Conservation (phyloP, 2,888 invertebrate species). For the Himalopsyche japonica region DNA sequence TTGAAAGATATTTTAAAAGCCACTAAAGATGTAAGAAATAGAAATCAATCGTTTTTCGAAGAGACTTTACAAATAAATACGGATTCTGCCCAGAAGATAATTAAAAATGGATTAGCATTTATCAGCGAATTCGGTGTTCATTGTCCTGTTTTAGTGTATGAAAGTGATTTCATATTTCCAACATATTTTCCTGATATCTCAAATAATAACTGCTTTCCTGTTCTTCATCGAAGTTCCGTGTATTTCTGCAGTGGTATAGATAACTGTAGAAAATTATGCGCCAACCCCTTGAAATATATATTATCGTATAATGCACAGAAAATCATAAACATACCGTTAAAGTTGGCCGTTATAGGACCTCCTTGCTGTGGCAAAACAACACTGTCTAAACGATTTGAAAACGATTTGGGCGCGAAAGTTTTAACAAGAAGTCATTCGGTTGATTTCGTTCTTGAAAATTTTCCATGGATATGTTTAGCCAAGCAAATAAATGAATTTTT, state of each 20-base stretch:
- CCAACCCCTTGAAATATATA: slow-evolving; percentile 62
- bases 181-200: slow-evolving; percentile 54
- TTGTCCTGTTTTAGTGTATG: slow-evolving; percentile 66
- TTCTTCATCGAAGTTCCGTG: slow-evolving; percentile 62
- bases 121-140: slow-evolving; percentile 65
- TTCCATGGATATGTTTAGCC: slow-evolving; percentile 59
- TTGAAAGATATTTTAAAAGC: slow-evolving; percentile 3
- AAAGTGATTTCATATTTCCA: slow-evolving; percentile 55
- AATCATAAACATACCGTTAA: slow-evolving; percentile 58
- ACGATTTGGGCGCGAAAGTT: slow-evolving; percentile 58
- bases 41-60: slow-evolving; percentile 61
- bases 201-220: slow-evolving; percentile 55
- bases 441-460: slow-evolving; percentile 54
- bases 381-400: slow-evolving; percentile 59
- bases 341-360: slow-evolving; percentile 63
- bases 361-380: slow-evolving; percentile 66
- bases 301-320: slow-evolving; percentile 48
- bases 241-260: slow-evolving; percentile 62
- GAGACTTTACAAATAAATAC: slow-evolving; percentile 57
- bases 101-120: slow-evolving; percentile 63
- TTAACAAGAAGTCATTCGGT: slow-evolving; percentile 61
- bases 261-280: slow-evolving; percentile 56
- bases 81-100: slow-evolving; percentile 61
- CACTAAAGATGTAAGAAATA: slow-evolving; percentile 45
- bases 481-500: slow-evolving; percentile 50